Conservation (phyloP, 2,113 vertebrate genomes). For the Platysteira castanea region DNA sequence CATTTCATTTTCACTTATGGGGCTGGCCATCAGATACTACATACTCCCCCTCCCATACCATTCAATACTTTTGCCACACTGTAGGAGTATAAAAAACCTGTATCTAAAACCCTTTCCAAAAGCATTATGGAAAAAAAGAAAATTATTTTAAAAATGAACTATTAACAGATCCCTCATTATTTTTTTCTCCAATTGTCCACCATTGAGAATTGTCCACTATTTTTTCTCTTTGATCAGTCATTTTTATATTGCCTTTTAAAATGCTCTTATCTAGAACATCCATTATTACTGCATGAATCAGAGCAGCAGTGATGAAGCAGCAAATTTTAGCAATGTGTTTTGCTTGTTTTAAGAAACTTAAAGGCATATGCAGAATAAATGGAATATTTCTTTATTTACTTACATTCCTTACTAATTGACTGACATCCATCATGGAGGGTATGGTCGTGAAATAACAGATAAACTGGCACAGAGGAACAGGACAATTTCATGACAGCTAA, state of each 20-base stretch:
- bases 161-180: neutral
- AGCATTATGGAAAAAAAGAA: neutral
- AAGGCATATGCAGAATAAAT: neutral
- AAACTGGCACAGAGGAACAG: neutral
- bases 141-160: neutral
- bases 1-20: neutral
- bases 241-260: neutral
- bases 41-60: neutral
- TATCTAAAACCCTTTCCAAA: constrained; percentile 30
- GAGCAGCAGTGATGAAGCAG: neutral
- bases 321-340: neutral
- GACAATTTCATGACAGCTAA: neutral
- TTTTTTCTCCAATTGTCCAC: neutral
- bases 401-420: neutral
- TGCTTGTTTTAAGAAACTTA: neutral
- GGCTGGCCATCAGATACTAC: neutral
- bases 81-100: neutral
- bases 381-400: neutral
- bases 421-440: neutral
- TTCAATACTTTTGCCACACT: neutral
- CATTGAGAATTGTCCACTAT: neutral
- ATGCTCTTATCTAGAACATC: neutral
- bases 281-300: neutral
- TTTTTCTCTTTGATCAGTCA: neutral
- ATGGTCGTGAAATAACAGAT: neutral